phyloP scores from a whole-genome alignment of 2,797 vertebrate genomes.

The Argentina silus region DNA sequence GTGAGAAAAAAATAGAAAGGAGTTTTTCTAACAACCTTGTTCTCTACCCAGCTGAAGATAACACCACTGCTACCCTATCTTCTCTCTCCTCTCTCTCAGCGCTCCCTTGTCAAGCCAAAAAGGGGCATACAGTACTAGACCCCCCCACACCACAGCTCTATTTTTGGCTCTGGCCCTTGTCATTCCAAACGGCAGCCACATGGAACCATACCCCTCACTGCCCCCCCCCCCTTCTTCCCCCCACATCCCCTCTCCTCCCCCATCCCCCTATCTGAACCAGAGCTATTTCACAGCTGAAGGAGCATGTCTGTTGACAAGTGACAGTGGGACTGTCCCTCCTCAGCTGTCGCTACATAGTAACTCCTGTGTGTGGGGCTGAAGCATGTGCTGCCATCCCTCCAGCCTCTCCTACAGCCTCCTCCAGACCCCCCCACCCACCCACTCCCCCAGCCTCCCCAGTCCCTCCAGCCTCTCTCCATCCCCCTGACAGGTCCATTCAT shows the following conservation, averaged over 20 bases:
- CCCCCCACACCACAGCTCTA: slow-evolving; percentile 54
- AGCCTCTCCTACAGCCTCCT: background rate
- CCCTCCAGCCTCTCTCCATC: background rate
- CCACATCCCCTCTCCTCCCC: background rate
- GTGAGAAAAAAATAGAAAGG: background rate
- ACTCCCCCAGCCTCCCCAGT: background rate
- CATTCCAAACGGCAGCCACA: slow-evolving; percentile 25
- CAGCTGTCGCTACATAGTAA: slow-evolving; percentile 71
- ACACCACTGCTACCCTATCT: slow-evolving; percentile 58
- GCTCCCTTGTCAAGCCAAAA: slow-evolving; percentile 59
- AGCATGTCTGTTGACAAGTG: slow-evolving; percentile 68
- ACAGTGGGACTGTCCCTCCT: slow-evolving; percentile 47
- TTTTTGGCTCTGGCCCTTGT: slow-evolving; percentile 66
- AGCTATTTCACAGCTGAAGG: slow-evolving; percentile 72
- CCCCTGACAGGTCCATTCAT: background rate
- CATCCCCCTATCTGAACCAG: slow-evolving; percentile 47
- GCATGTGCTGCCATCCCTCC: slow-evolving; percentile 35
- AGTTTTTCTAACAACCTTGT: slow-evolving; percentile 28
- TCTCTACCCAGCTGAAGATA: slow-evolving; percentile 41
- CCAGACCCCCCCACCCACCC: background rate
- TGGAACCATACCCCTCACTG: slow-evolving; percentile 9
- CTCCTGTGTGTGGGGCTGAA: slow-evolving; percentile 43
- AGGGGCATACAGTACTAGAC: slow-evolving; percentile 33
- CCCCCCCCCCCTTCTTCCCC: slow-evolving; percentile 26
- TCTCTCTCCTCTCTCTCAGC: slow-evolving; percentile 42